These are phyloP conservation scores for Andrena haemorrhoa DNA, from an alignment of 2,888 invertebrate species.

Conservation along the genomic window DNA sequence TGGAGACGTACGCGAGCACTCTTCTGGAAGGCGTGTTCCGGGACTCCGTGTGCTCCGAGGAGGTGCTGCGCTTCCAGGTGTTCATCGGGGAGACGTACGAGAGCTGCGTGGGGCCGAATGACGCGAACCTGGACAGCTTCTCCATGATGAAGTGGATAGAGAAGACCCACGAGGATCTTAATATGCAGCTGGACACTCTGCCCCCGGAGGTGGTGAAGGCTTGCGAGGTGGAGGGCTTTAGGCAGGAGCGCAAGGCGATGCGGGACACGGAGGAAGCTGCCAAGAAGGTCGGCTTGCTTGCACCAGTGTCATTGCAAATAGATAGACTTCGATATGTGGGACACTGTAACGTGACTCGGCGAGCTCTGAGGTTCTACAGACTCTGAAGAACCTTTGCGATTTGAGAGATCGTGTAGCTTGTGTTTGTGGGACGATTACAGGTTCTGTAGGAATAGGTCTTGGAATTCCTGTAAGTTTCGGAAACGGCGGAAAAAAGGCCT, in stretches of 20 bases:
- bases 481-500: no score
- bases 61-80: conserved; percentile 87
- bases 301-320: no score
- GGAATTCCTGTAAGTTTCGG: no score
- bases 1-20: conserved; percentile 86
- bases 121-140: conserved; percentile 86
- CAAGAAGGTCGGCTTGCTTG: conserved; percentile 85
- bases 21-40: conserved; percentile 87
- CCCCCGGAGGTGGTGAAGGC: conserved; percentile 86
- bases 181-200: conserved; percentile 86
- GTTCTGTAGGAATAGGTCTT: no score
- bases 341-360: no score
- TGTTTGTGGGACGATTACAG: no score
- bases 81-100: conserved; percentile 89
- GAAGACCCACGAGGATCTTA: conserved; percentile 85
- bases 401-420: no score
- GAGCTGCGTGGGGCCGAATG: conserved; percentile 87
- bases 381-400: no score
- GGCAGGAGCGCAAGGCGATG: conserved; percentile 86
- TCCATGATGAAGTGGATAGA: conserved; percentile 88
- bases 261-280: conserved; percentile 87
- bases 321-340: no score
- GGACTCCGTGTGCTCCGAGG: conserved; percentile 86
- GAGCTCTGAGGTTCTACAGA: no score
- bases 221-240: conserved; percentile 86